Evolutionary conservation across 2,113 vertebrate genomes (phyloP).

Genomic region (Hippocampus abdominalis): DNA sequence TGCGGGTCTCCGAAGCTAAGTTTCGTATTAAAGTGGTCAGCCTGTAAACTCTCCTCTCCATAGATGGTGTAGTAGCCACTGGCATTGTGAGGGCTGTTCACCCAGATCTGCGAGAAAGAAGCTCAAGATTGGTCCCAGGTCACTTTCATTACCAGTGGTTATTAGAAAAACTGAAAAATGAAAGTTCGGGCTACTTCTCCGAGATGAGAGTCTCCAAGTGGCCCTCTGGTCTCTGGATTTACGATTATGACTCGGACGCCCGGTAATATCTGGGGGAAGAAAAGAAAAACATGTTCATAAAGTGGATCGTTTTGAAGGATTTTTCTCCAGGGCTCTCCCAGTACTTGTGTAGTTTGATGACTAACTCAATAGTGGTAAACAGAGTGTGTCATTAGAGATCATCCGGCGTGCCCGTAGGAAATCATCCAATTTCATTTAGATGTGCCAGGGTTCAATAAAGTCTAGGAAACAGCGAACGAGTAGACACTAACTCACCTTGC

Average conservation of each 20-base stretch:
- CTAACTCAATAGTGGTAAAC: too few species aligned
- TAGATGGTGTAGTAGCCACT: slow-evolving; percentile 97
- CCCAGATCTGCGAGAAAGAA: slow-evolving; percentile 81
- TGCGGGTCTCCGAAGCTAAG: slow-evolving; percentile 94
- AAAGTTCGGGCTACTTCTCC: slow-evolving; percentile 72
- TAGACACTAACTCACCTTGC: slow-evolving; percentile 78
- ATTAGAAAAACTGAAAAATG: neutral
- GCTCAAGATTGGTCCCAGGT: neutral
- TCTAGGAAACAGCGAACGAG: neutral
- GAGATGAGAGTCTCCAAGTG: slow-evolving; percentile 94
- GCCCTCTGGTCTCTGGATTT: slow-evolving; percentile 94
- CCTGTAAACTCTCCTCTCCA: slow-evolving; percentile 91
- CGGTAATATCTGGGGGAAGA: slow-evolving; percentile 81
- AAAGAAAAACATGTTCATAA: neutral
- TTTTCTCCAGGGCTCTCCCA: neutral
- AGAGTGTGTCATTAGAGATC: too few species aligned
- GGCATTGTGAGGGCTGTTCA: slow-evolving; percentile 91
- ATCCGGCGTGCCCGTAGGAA: too few species aligned
- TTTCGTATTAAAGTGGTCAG: slow-evolving; percentile 96
- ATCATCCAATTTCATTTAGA: neutral
- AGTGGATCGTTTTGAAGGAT: neutral
- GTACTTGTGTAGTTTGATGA: neutral
- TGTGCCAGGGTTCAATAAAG: neutral
- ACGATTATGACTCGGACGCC: slow-evolving; percentile 97
- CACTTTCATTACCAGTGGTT: neutral